Conservation (phyloP, 2,797 vertebrate genomes). For the Peromyscus melanophrys region DNA sequence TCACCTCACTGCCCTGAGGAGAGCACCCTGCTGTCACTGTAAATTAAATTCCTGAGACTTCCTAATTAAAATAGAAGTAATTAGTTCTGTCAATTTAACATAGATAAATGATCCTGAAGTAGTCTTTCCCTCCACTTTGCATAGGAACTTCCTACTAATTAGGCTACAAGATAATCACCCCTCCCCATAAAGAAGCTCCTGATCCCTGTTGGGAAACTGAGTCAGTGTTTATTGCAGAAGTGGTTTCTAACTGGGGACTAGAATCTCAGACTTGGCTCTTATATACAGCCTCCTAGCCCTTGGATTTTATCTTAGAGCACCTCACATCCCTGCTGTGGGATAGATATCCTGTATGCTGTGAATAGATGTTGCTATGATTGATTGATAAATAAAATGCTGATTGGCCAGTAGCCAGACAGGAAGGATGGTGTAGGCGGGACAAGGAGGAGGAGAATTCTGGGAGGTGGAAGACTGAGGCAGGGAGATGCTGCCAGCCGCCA, state of each 20-base stretch:
- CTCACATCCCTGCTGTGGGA: no score
- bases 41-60: conserved; percentile 32
- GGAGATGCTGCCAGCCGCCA: no score
- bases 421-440: no score
- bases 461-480: no score
- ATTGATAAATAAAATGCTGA: no score
- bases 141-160: conserved; percentile 75
- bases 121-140: conserved; percentile 65
- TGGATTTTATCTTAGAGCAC: not conserved
- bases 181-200: conserved; percentile 41
- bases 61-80: conserved; percentile 79
- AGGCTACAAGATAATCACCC: conserved; percentile 41
- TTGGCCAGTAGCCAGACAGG: no score
- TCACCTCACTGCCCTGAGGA: not conserved
- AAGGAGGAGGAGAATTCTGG: no score
- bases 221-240: conserved; percentile 33
- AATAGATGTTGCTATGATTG: no score
- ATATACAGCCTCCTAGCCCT: not conserved
- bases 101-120: conserved; percentile 55
- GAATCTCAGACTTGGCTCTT: not conserved
- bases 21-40: not conserved
- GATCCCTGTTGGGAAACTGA: conserved; percentile 54
- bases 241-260: not conserved
- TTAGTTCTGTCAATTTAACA: conserved; percentile 70
- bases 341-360: no score